Evolutionary conservation across 2,888 invertebrate species (phyloP).

Genomic region (Ormyrus thymus): DNA sequence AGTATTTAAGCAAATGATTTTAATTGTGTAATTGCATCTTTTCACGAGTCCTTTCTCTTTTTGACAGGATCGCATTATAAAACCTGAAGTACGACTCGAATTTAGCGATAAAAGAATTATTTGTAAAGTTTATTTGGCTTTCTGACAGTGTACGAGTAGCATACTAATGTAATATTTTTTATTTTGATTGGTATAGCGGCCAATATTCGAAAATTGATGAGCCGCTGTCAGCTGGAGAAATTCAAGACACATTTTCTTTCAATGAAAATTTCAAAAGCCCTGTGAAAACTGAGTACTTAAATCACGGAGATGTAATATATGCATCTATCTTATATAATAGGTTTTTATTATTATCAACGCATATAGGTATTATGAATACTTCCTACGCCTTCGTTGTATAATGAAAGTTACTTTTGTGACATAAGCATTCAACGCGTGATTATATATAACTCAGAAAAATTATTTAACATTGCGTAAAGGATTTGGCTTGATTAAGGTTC

Average conservation of each 20-base stretch:
- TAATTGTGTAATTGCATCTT: too few relatives aligned
- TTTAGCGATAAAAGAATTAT: too few relatives aligned
- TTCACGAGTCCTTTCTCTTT: too few relatives aligned
- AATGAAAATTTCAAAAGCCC: background rate
- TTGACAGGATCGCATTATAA: too few relatives aligned
- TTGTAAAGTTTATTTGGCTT: too few relatives aligned
- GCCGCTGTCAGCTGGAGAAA: too few relatives aligned
- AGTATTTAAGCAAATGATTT: too few relatives aligned
- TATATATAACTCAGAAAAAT: background rate
- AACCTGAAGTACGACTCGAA: background rate
- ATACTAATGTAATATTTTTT: too few relatives aligned
- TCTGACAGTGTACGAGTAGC: too few relatives aligned
- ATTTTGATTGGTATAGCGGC: too few relatives aligned
- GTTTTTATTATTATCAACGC: slow-evolving; percentile 21
- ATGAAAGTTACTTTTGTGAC: slow-evolving; percentile 24
- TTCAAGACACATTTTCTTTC: too few relatives aligned
- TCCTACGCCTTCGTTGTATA: slow-evolving; percentile 37
- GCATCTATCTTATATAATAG: slow-evolving; percentile 14
- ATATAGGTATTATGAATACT: slow-evolving; percentile 6
- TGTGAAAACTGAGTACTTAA: slow-evolving; percentile 1
- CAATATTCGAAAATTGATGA: too few relatives aligned
- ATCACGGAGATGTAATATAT: background rate
- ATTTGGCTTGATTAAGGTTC: background rate
- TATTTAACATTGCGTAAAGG: background rate
- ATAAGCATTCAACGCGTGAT: slow-evolving; percentile 1